Evolutionary conservation across 1,140 invertebrate species (phyloP).

Genomic region (Homalodisca vitripennis): DNA sequence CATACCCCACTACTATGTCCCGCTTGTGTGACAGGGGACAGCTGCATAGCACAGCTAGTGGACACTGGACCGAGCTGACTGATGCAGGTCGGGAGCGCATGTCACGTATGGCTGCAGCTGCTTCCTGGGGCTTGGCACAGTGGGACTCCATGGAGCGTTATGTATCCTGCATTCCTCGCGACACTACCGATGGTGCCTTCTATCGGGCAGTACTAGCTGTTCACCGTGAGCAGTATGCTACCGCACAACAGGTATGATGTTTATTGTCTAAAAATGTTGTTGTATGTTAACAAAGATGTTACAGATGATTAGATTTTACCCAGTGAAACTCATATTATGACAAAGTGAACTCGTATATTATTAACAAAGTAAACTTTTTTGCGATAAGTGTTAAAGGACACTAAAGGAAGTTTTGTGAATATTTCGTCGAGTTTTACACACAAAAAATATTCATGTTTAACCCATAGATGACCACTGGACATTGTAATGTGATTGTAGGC

Average conservation of each 20-base stretch:
- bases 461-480: too few species aligned
- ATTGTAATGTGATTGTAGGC: too few species aligned
- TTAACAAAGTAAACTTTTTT: too few species aligned
- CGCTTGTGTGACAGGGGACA: constrained; percentile 56
- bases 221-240: constrained; percentile 79
- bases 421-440: too few species aligned
- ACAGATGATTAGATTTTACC: too few species aligned
- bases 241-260: constrained; percentile 52
- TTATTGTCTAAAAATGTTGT: neutral
- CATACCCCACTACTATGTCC: too few species aligned
- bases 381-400: too few species aligned
- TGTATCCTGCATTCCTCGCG: constrained; percentile 79
- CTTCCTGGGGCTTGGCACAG: constrained; percentile 90
- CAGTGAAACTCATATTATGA: too few species aligned
- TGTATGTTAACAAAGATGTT: too few species aligned
- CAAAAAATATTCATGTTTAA: too few species aligned
- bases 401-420: too few species aligned
- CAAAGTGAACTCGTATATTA: too few species aligned
- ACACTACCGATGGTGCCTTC: constrained; percentile 93
- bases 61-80: constrained; percentile 53
- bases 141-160: constrained; percentile 93
- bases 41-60: constrained; percentile 67
- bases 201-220: constrained; percentile 92
- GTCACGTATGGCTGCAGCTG: constrained; percentile 84
- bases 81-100: constrained; percentile 67